These are phyloP conservation scores for Ctenopoma multispine DNA, from an alignment of 2,797 vertebrate genomes.

Conservation along the genomic window DNA sequence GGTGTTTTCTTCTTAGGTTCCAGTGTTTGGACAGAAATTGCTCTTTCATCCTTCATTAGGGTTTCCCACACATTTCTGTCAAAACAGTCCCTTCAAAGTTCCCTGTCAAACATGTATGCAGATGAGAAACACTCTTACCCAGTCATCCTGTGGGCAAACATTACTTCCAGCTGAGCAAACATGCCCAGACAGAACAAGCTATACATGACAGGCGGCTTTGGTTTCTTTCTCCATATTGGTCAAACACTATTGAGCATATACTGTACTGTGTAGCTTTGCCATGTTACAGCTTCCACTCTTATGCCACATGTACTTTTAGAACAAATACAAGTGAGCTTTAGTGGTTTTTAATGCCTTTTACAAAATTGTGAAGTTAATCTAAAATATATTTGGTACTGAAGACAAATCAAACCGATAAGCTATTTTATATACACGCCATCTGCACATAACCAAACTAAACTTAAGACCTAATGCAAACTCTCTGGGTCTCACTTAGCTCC, in stretches of 20 bases:
- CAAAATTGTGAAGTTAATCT: background rate
- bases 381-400: no score
- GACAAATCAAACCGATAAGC: no score
- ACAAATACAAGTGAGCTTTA: slow-evolving; percentile 3
- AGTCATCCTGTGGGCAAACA: slow-evolving; percentile 79
- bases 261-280: slow-evolving; percentile 10
- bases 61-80: slow-evolving; percentile 77
- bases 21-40: slow-evolving; percentile 72
- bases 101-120: slow-evolving; percentile 74
- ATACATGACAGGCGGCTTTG: slow-evolving; percentile 66
- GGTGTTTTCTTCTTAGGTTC: slow-evolving; percentile 46
- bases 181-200: slow-evolving; percentile 71
- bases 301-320: slow-evolving; percentile 8
- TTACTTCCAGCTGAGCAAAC: slow-evolving; percentile 84
- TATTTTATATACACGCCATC: no score
- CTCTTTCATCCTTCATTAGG: slow-evolving; percentile 79
- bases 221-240: slow-evolving; percentile 67
- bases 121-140: slow-evolving; percentile 78
- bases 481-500: no score
- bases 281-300: slow-evolving; percentile 22
- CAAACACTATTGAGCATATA: slow-evolving; percentile 49
- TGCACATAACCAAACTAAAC: no score
- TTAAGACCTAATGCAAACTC: no score
- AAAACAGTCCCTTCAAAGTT: slow-evolving; percentile 81
- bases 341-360: background rate